Percentiles rank a stretch among this genome's conserved stretches.
phyloP scores from a whole-genome alignment of 2,888 invertebrate genomes.

The Patella depressa region DNA sequence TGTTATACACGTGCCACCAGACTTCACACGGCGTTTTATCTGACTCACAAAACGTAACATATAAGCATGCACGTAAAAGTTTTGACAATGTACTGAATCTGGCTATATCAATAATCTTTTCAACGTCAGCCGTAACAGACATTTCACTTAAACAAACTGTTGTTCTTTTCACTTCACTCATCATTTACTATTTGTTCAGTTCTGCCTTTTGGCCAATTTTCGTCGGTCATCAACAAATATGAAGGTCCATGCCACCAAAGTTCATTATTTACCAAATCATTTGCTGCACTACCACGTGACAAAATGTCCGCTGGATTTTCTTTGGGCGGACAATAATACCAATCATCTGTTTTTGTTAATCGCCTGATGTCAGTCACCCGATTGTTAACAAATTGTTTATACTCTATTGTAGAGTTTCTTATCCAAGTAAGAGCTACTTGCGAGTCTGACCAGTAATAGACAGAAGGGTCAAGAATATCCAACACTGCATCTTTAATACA shows the following conservation, averaged over 20 bases:
- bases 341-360: not conserved
- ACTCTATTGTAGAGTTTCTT: not conserved
- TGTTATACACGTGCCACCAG: not conserved
- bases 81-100: not conserved
- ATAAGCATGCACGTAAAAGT: not conserved
- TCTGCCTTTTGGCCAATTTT: not conserved
- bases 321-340: not conserved
- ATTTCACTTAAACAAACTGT: no score
- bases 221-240: not conserved
- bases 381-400: not conserved
- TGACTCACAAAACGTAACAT: not conserved
- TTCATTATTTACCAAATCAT: not conserved
- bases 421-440: not conserved
- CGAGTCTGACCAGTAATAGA: not conserved
- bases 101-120: not conserved
- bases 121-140: not conserved
- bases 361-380: not conserved
- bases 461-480: not conserved
- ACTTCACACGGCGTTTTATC: not conserved
- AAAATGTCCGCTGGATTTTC: not conserved
- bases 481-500: not conserved
- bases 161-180: no score
- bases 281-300: not conserved
- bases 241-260: not conserved
- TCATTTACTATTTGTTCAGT: no score